Base-by-base conservation (phyloP, 2,113 vertebrate genomes). In the Cynopterus brachyotis region DNA sequence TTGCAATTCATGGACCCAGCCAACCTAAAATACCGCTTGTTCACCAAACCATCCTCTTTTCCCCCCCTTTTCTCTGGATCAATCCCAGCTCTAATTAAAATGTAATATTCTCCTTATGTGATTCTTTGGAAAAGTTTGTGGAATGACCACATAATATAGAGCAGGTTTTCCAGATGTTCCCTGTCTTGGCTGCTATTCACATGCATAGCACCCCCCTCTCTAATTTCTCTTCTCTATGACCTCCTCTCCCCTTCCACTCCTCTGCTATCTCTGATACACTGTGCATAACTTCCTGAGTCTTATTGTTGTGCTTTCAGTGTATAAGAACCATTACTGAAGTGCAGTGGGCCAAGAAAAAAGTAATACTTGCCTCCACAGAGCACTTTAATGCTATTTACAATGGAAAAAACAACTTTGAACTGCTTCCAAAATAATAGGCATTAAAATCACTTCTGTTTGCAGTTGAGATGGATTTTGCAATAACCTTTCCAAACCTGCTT, bases 361-460 rank as follows among this genome's bases (percentile, higher is more conserved):
- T 94, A 96, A 84, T 89, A 42, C 24, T 97, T 96, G 50, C 81
- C 97, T 97, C 95, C 79, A 84, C 81, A 96, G 92, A 98, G 85
- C 95, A 97, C 93, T 96, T 93, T 88, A 96, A 94, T 96, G 85
- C 13, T 15, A 97, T 97, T 98, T 98, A 94, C 97, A 97, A 91
- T 79, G 89, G 97, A 94, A 97, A 96, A 97, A 97, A 12, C 94
- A 97, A 96, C 98, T 98, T 97, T 95, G 93, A 98, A 98, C 97
- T 86, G 96, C 96, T 98, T 98, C 97, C 98, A 98, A 98, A 98
- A 95, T 8, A 98, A 96, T 76, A 97, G 97, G 98, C 96, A 96
- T 97, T 97, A 97, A 98, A 98, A 97, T 97, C 89, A 97, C 96
- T 97, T 98, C 98, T 98, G 97, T 98, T 98, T 98, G 96, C 95